These are phyloP conservation scores for Embiotoca jacksoni DNA, from an alignment of 2,113 vertebrate species.

Conservation along the genomic window DNA sequence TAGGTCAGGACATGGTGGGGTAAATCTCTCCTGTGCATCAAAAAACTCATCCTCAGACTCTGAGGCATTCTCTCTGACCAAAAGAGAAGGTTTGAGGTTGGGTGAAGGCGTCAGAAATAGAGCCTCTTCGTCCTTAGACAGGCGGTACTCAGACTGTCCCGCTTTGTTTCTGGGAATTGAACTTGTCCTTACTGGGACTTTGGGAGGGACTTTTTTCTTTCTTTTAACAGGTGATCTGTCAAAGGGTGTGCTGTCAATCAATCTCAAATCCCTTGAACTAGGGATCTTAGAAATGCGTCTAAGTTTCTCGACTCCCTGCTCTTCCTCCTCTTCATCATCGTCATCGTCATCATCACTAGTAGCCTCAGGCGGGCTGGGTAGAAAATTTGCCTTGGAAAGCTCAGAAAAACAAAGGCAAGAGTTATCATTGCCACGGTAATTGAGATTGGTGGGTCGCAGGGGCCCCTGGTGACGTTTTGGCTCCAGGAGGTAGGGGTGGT, in stretches of 20 bases:
- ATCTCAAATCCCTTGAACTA: conserved; percentile 79
- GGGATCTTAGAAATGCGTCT: conserved; percentile 81
- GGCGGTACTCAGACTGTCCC: conserved; percentile 56
- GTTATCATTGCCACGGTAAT: conserved; percentile 66
- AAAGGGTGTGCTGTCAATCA: conserved; percentile 81
- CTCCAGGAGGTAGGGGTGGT: conserved; percentile 82
- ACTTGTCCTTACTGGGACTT: conserved; percentile 80
- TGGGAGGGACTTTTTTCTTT: conserved; percentile 77
- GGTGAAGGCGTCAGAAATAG: conserved; percentile 73
- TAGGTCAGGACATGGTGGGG: conserved; percentile 79
- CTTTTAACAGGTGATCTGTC: conserved; percentile 66
- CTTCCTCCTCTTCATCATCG: conserved; percentile 69
- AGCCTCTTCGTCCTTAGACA: conserved; percentile 74
- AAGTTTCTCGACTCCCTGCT: conserved; percentile 49
- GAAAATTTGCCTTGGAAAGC: conserved; percentile 78
- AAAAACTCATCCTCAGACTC: conserved; percentile 98
- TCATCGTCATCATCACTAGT: conserved; percentile 72
- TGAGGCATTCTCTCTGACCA: conserved; percentile 89
- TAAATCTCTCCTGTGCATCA: conserved; percentile 92
- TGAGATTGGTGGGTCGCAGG: conserved; percentile 69
- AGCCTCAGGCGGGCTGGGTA: conserved; percentile 70
- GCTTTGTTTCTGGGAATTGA: conserved; percentile 73
- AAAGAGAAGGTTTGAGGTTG: conserved; percentile 73
- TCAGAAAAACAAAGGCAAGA: conserved; percentile 85
- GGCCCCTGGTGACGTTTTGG: conserved; percentile 65